Base-by-base conservation (phyloP, 2,888 invertebrate species). In the Andrena bucephala region DNA sequence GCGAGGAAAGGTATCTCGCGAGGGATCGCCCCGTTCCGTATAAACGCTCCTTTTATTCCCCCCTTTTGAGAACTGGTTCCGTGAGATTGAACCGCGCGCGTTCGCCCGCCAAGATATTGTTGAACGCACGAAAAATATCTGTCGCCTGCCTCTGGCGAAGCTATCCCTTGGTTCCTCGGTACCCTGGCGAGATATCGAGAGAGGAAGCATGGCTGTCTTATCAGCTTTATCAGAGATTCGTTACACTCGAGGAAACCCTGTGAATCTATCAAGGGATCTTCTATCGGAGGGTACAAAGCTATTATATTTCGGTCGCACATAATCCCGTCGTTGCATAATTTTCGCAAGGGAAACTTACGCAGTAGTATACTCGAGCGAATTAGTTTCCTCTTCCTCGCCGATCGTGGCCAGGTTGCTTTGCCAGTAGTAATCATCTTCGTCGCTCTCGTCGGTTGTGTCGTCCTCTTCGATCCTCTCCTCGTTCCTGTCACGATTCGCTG, bases 351-450 rank as follows among this genome's bases (percentile, higher is more conserved):
- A 68, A 67, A 92, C 93, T 89, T 84, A 93, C 93, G 89, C 88
- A 59, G 81, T 88, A 16, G 87, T 84, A 75, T 93, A 93, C 85
- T 93, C 93, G 86, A 93, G 87, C 27, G 93, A 93, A 66, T 92
- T 91, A 6, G 86, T 92, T 81, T 96, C 96, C 89, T 96, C 96
- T 85, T 96, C 95, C 93, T 96, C 97, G 24, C 96, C 96, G 86
- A 97, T 97, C 31, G 97, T 96, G 67, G 96, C 96, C 67, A 97
- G 94, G 84, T 93, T 93, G 69, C 92, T 93, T 67, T 93, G 93
- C 93, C 93, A 93, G 66, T 93, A 93, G 77, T 93, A 93, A 86
- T 93, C 92, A 50, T 88, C 92, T 8, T 94, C 92, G 76, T 91
- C 92, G 83, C 91, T 93, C 13, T 95, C 93, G 13, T 92, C 92